Evolutionary conservation across 2,888 invertebrate species (phyloP), one percentile per base, ranked within the genome.

Genomic region (Pediacus dermestoides): DNA sequence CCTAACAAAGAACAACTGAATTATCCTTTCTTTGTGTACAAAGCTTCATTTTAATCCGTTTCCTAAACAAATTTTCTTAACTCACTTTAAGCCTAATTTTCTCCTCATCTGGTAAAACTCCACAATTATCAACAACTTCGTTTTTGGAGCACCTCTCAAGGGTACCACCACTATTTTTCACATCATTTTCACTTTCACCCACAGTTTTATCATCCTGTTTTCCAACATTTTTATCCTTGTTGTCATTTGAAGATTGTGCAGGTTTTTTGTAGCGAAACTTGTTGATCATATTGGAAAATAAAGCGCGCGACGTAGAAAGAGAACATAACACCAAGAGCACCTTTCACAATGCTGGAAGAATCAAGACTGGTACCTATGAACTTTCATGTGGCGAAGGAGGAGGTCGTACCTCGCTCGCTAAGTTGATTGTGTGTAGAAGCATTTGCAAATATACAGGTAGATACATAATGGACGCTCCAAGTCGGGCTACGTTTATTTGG

Each of bases 231-330:
- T 32, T 34, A 26, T 30, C 21, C 41, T 28, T 30, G 38, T 14
- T 18, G n/a, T 28, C 14, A n/a, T 28, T 28, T 10, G 28, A 3
- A 13, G 14, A 7, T 28, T 25, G 25, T 10, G 36, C 49, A n/a
- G 67, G 67, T 48, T 66, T 68, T 48, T 60, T 63, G 47, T 68
- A 68, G 28, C 68, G 58, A 46, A 68, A 68, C 51, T 68, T 68
- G 50, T 66, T 67, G 47, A 68, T 68, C 63, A 67, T 66, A 33
- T 42, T 50, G 41, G 9, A 28, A 28, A 28, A 8, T 28, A 14
- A 15, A 13, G 9, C 31, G 31, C 31, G 11, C 21, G n/a, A 8
- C 14, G 9, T 11, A 18, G 7, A 31, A 4, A 31, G 27, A 26
- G 27, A 26, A 26, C 46, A 46, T 46, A 44, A 42, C 46, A 43